Conservation (phyloP, 2,113 vertebrate genomes). For the Martes martes region DNA sequence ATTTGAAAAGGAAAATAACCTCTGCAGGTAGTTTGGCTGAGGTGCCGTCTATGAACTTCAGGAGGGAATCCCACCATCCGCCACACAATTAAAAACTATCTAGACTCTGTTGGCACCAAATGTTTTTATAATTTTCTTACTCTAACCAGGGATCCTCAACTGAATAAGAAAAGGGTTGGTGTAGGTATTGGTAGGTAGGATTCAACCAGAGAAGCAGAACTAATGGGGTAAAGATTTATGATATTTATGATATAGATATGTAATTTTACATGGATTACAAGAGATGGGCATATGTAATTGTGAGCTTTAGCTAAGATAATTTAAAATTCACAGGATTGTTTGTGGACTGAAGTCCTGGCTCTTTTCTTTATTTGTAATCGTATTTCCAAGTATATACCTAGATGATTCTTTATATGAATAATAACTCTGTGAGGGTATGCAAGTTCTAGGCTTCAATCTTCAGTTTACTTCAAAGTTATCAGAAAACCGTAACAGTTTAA, state of each 20-base stretch:
- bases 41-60: background rate
- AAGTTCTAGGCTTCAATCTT: background rate
- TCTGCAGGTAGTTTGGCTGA: background rate
- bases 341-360: background rate
- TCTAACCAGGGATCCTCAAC: background rate
- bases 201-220: background rate
- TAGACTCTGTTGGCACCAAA: background rate
- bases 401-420: background rate
- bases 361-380: background rate
- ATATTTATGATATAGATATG: background rate
- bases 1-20: background rate
- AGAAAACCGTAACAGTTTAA: background rate
- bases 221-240: background rate
- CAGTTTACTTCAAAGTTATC: background rate
- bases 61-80: rapidly evolving
- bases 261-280: background rate
- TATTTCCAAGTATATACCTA: background rate
- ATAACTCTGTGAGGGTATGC: background rate
- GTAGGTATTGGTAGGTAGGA: background rate
- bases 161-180: background rate
- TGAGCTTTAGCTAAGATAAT: background rate
- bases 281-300: background rate
- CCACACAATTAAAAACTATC: background rate
- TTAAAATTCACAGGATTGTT: background rate
- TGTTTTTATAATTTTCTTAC: background rate